phyloP scores from a whole-genome alignment of 2,888 invertebrate genomes.

The Philaethria dido region DNA sequence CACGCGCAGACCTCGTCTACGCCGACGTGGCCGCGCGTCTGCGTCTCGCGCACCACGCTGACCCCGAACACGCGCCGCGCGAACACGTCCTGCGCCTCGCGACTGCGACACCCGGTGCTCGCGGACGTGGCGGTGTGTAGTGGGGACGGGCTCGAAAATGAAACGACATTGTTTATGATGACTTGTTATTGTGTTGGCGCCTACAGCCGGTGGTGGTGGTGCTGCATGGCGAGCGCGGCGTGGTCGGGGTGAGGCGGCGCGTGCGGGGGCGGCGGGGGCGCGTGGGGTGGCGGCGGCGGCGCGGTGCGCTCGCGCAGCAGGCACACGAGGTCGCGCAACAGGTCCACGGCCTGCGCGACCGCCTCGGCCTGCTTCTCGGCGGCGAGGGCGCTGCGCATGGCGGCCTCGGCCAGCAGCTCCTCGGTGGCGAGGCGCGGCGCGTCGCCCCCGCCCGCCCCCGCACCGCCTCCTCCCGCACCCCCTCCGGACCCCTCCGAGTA shows the following conservation, averaged over 20 bases:
- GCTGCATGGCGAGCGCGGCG: slow-evolving; percentile 49
- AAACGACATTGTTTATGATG: slow-evolving; percentile 5
- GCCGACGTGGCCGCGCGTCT: slow-evolving; percentile 77
- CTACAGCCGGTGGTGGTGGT: slow-evolving; percentile 48
- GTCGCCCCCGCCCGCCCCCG: slow-evolving; percentile 45
- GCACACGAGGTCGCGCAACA: slow-evolving; percentile 64
- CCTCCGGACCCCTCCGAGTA: slow-evolving; percentile 62
- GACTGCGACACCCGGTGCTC: background rate
- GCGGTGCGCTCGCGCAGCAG: slow-evolving; percentile 86
- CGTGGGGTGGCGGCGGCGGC: slow-evolving; percentile 66
- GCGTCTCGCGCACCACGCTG: slow-evolving; percentile 49
- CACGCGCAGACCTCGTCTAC: slow-evolving; percentile 86
- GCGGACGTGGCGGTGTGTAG: background rate
- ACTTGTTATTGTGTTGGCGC: background rate
- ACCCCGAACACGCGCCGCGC: slow-evolving; percentile 1
- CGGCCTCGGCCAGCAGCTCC: slow-evolving; percentile 76
- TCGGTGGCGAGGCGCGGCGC: slow-evolving; percentile 62
- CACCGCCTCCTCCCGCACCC: too few relatives aligned
- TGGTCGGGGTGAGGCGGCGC: slow-evolving; percentile 55
- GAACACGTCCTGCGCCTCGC: slow-evolving; percentile 15
- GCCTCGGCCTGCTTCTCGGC: slow-evolving; percentile 77
- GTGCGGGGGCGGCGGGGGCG: slow-evolving; percentile 56
- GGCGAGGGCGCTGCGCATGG: slow-evolving; percentile 75
- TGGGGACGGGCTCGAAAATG: slow-evolving; percentile 8
- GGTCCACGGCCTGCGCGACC: slow-evolving; percentile 60